phyloP scores from a whole-genome alignment of 2,113 vertebrate genomes.

The Pardalotus punctatus region DNA sequence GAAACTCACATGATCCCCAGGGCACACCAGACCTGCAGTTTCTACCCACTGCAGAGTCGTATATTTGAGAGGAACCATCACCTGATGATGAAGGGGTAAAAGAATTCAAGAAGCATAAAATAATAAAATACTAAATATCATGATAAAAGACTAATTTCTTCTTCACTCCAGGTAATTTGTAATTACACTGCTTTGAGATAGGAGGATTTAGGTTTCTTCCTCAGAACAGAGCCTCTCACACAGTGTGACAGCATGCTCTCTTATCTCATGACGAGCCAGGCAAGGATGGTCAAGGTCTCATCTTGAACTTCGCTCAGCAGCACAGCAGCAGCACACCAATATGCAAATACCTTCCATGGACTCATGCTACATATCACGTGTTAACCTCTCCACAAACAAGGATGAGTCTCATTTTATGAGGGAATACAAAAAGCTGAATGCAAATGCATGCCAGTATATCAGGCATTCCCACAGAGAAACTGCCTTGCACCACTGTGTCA shows the following conservation, averaged over 20 bases:
- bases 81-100: background rate
- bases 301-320: background rate
- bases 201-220: background rate
- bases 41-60: background rate
- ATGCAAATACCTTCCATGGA: background rate
- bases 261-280: background rate
- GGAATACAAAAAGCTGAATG: background rate
- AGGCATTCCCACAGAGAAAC: background rate
- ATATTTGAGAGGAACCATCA: background rate
- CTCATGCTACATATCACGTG: rapidly evolving
- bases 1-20: background rate
- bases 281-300: conserved; percentile 39
- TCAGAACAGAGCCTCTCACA: background rate
- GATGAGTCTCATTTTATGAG: background rate
- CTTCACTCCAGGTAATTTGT: background rate
- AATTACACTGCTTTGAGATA: background rate
- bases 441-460: background rate
- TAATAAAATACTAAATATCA: background rate
- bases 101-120: background rate
- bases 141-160: background rate
- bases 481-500: background rate
- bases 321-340: background rate
- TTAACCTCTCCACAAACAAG: background rate
- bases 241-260: background rate
- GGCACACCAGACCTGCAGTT: background rate